Percentiles rank a stretch among this genome's conserved stretches.
Evolutionary conservation across 1,140 invertebrate genomes (phyloP).

Genomic region (Drosophila miranda): DNA sequence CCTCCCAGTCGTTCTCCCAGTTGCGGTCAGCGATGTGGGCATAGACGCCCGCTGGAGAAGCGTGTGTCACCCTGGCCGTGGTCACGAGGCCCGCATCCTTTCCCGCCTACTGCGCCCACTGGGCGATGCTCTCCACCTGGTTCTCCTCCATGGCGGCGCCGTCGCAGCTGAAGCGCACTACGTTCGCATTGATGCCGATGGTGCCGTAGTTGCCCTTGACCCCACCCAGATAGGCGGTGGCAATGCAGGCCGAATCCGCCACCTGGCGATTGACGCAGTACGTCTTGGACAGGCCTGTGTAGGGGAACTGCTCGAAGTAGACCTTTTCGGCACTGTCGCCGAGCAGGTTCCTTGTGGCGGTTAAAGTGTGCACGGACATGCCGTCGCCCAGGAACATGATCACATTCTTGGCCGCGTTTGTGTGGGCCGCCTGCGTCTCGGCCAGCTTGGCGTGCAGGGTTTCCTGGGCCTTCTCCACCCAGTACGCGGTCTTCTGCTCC

Average conservation of each 20-base stretch:
- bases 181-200: slow-evolving; percentile 88
- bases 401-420: slow-evolving; percentile 86
- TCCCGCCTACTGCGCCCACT: slow-evolving; percentile 88
- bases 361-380: slow-evolving; percentile 90
- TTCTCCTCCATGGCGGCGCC: slow-evolving; percentile 74
- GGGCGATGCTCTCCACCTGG: slow-evolving; percentile 84
- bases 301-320: slow-evolving; percentile 89
- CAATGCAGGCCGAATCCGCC: slow-evolving; percentile 90
- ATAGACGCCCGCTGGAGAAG: slow-evolving; percentile 91
- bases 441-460: slow-evolving; percentile 63
- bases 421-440: slow-evolving; percentile 66
- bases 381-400: slow-evolving; percentile 91
- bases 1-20: slow-evolving; percentile 90
- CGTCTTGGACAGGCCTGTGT: slow-evolving; percentile 89
- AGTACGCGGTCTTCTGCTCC: slow-evolving; percentile 65
- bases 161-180: slow-evolving; percentile 84
- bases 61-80: slow-evolving; percentile 91
- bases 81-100: slow-evolving; percentile 90
- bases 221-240: slow-evolving; percentile 91
- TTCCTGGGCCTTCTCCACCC: slow-evolving; percentile 69
- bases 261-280: slow-evolving; percentile 90
- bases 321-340: slow-evolving; percentile 87
- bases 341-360: slow-evolving; percentile 86
- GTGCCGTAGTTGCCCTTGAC: slow-evolving; percentile 91
- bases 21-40: slow-evolving; percentile 89